A percentile compares a stretch with the other conserved stretches of the same genome.
These are phyloP conservation scores for Apodemia zela DNA, from an alignment of 2,888 invertebrate species.

Conservation along the genomic window DNA sequence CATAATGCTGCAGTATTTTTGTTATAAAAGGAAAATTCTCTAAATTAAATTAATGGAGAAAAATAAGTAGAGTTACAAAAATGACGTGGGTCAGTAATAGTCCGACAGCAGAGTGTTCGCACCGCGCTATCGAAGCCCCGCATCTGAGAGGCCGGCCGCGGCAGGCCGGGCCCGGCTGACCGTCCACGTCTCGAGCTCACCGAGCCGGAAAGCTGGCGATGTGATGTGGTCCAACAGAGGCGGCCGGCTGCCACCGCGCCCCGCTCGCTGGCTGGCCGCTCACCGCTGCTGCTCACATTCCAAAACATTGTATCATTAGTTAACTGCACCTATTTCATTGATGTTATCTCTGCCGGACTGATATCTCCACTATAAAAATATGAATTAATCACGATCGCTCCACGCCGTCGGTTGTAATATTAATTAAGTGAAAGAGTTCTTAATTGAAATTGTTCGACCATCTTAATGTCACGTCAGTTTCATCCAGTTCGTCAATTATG, in stretches of 20 bases:
- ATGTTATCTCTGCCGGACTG: neutral
- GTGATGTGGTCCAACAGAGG: slow-evolving; percentile 24
- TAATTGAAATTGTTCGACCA: slow-evolving; percentile 7
- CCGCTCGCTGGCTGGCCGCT: slow-evolving; percentile 9
- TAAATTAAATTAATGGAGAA: no score
- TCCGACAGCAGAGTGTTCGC: no score
- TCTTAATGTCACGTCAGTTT: neutral
- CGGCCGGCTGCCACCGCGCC: slow-evolving; percentile 13
- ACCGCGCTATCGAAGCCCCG: no score
- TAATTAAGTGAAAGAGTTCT: neutral
- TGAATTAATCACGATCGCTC: neutral
- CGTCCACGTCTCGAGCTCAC: slow-evolving; percentile 16
- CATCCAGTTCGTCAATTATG: neutral
- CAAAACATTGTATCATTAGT: neutral
- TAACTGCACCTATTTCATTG: neutral
- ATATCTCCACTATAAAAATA: slow-evolving; percentile 1
- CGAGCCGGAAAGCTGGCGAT: slow-evolving; percentile 23
- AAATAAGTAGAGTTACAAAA: no score
- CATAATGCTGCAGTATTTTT: no score
- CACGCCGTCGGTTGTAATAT: slow-evolving; percentile 2
- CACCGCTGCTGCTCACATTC: neutral
- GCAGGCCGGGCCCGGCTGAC: no score
- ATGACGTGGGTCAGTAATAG: no score
- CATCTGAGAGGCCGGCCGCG: no score
- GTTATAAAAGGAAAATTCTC: no score